Evolutionary conservation across 2,113 vertebrate genomes (phyloP).

Genomic region (Dipodomys spectabilis): DNA sequence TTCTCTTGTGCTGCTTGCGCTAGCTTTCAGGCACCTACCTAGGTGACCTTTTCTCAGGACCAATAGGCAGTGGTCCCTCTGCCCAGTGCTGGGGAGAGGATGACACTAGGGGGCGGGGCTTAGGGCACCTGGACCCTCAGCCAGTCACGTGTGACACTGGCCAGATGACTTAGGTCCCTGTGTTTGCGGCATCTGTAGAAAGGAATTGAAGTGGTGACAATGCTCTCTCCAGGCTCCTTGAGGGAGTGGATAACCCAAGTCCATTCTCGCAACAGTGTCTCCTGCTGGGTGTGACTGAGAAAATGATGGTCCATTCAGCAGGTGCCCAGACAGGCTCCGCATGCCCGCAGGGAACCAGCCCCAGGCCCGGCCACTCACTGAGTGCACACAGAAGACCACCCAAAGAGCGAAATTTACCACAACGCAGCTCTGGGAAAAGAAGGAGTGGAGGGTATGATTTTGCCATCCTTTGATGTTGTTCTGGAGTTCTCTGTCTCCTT

Average conservation of each 20-base stretch:
- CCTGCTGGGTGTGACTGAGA: not conserved
- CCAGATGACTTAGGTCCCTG: not conserved
- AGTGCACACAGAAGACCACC: not conserved
- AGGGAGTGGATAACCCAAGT: not conserved
- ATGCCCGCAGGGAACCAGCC: accelerated
- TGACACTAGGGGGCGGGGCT: too few relatives aligned
- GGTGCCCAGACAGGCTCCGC: not conserved
- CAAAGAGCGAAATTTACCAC: too few relatives aligned
- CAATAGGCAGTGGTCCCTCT: not conserved
- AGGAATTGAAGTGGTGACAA: not conserved
- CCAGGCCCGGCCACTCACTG: too few relatives aligned
- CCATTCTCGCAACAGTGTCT: not conserved
- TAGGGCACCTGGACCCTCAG: not conserved
- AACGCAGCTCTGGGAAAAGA: not conserved
- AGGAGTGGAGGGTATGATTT: not conserved
- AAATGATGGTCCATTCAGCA: not conserved
- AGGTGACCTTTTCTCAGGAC: not conserved
- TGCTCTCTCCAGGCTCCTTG: not conserved
- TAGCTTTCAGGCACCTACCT: accelerated
- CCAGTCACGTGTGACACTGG: not conserved
- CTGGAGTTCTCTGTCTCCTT: not conserved
- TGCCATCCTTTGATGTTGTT: not conserved
- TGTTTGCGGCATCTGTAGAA: constrained; percentile 3
- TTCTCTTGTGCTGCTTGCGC: not conserved
- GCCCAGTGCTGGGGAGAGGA: not conserved